Conservation (phyloP, 2,797 vertebrate species). For the Tenualosa thibaudeaui region DNA sequence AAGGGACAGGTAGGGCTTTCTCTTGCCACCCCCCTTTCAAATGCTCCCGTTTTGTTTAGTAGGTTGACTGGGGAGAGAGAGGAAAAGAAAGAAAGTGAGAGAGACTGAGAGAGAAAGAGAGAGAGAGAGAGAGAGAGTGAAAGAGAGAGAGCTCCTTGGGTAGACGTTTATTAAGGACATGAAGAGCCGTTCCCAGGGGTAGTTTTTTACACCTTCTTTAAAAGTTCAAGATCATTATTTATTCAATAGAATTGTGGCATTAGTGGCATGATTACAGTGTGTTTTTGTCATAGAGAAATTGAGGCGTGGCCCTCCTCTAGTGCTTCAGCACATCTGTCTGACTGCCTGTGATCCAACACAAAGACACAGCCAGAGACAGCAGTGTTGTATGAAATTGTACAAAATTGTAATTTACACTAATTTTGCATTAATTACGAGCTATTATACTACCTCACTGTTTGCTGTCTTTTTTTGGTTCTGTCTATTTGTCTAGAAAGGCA, state of each 20-base stretch:
- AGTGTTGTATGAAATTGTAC: background rate
- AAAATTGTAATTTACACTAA: background rate
- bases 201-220: background rate
- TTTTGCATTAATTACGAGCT: background rate
- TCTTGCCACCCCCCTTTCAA: slow-evolving; percentile 29
- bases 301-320: background rate
- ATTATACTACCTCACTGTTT: background rate
- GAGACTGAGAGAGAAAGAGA: background rate
- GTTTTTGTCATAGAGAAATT: background rate
- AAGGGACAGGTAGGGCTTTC: slow-evolving; percentile 43
- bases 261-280: background rate
- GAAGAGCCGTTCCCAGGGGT: background rate
- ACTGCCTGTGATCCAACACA: background rate
- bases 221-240: background rate
- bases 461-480: background rate
- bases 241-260: background rate
- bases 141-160: background rate
- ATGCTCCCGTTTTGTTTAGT: slow-evolving; percentile 49
- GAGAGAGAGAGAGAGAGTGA: background rate
- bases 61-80: slow-evolving; percentile 40
- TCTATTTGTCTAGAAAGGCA: background rate
- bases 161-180: slow-evolving; percentile 25
- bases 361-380: background rate
- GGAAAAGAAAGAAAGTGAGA: background rate
- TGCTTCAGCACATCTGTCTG: background rate